Base-by-base conservation (phyloP, 2,888 invertebrate species). In the Unio pictorum region DNA sequence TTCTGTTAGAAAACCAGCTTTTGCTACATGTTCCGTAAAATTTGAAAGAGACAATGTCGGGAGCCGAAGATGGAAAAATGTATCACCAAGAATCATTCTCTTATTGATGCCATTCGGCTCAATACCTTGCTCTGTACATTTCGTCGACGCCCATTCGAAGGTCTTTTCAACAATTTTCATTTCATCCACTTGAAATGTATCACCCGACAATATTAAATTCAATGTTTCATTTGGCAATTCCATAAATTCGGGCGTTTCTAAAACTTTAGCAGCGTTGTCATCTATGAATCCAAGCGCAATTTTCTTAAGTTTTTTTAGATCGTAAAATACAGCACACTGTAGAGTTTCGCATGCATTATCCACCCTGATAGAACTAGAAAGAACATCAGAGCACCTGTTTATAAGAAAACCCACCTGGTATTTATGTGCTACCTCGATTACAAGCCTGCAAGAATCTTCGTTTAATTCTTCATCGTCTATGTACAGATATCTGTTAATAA, bases 381-480 rank as follows among this genome's bases (percentile, higher is more conserved):
- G 64, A 28, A 55, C 67, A 1, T 60, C 28, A n/a, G 63, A 71
- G 45, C 71, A 71, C 45, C 64, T 67, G 11, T 30, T 23, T 3
- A 71, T 64, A 1, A 71, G 71, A 55, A 64, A 64, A 8, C 56
- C 56, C 8, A 71, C 71, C n/a, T 71, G 71, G 23, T 71, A 71
- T n/a, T 67, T 71, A 54, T 71, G 67, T 17, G 63, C 71, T 26
- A 64, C 60, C 64, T 67, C 64, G 57, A 71, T 67, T n/a, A 71
- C 67, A 15, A 56, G 60, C 34, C 59, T 60, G 15, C 54, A 64
- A 0, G 64, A 58, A 7, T 70, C 70, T 45, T 67, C 67, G n/a
- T 64, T 57, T 26, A 71, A 54, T 18, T 59, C 55, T 26, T 67
- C 64, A 15, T 63, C n/a, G 26, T 71, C 71, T 23, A 54, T 67